Conservation (phyloP, 2,888 invertebrate genomes). For the Tenthredo notha region DNA sequence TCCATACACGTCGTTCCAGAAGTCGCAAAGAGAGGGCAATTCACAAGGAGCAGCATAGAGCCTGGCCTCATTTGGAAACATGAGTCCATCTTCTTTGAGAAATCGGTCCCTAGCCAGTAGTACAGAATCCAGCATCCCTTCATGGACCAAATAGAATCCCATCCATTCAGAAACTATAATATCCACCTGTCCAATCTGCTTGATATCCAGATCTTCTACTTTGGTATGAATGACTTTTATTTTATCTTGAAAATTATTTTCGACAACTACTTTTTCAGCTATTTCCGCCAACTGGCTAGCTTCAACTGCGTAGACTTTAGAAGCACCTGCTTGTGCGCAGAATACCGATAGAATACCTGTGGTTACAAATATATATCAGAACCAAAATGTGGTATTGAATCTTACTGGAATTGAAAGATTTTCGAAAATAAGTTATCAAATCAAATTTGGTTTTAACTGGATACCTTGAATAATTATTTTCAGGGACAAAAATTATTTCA, state of each 20-base stretch:
- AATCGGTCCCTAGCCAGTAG: conserved; percentile 90
- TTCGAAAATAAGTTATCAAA: background rate
- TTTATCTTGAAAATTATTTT: conserved; percentile 84
- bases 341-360: conserved; percentile 92
- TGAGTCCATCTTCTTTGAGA: conserved; percentile 85
- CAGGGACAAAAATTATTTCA: too few relatives aligned
- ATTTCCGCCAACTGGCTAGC: conserved; percentile 86
- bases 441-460: background rate
- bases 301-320: conserved; percentile 91
- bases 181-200: conserved; percentile 87
- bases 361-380: conserved; percentile 48
- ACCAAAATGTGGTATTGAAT: background rate
- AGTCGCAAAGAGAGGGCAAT: conserved; percentile 84
- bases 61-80: conserved; percentile 89
- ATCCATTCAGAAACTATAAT: conserved; percentile 98
- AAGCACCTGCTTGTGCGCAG: conserved; percentile 94
- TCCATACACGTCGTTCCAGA: conserved; percentile 91
- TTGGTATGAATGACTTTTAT: conserved; percentile 88
- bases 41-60: conserved; percentile 83
- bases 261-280: conserved; percentile 84
- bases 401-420: background rate
- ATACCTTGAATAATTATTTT: background rate
- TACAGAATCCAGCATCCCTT: conserved; percentile 97
- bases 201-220: conserved; percentile 88
- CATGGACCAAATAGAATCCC: conserved; percentile 97